Base-by-base conservation (phyloP, 2,113 vertebrate genomes). In the Herpetotheres cachinnans region DNA sequence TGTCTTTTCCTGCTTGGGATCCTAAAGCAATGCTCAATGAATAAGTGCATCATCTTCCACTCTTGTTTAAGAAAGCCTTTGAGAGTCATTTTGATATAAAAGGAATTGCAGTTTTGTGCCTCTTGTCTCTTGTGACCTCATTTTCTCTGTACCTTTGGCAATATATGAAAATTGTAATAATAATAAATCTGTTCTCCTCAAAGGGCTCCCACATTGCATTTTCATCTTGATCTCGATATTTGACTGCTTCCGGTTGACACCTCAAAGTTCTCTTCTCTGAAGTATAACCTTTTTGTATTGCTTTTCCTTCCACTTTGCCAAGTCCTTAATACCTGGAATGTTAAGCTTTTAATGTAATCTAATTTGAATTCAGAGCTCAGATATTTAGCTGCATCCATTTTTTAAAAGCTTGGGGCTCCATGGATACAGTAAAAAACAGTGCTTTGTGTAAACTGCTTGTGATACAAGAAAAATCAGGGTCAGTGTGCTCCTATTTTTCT, bases 81-180 rank as follows among this genome's bases (percentile, higher is more conserved):
- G 80, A 81, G 86, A 96, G 32, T 54, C 11, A 78, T 91, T 95
- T 89, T 79, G 32, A 78, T 66, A 49, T 46, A 91, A 94, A 89
- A 93, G 46, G 70, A 96, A 90, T 70, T 87, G 46, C 25, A 77
- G 21, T 25, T 94, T 93, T 96, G 40, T 91, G 83, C 49, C 49
- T 95, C 59, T 90, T 93, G 42, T 72, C 85, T 94, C 70, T 47
- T 67, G 85, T 78, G 63, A 76, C 76, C 38, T 94, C 44, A 74
- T 95, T 94, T 95, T 82, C 67, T 85, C 81, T 89, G 61, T 65
- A 95, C 63, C 71, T 90, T 87, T 91, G 76, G 82, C 56, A 87
- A 77, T 59, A 73, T 50, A 73, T 38, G 52, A 89, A 93, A 95
- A 87, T 76, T 49, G n/a, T 56, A 82, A 92, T 79, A 93, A 82